Conservation (phyloP, 2,888 invertebrate genomes). For the Tholera decimalis region DNA sequence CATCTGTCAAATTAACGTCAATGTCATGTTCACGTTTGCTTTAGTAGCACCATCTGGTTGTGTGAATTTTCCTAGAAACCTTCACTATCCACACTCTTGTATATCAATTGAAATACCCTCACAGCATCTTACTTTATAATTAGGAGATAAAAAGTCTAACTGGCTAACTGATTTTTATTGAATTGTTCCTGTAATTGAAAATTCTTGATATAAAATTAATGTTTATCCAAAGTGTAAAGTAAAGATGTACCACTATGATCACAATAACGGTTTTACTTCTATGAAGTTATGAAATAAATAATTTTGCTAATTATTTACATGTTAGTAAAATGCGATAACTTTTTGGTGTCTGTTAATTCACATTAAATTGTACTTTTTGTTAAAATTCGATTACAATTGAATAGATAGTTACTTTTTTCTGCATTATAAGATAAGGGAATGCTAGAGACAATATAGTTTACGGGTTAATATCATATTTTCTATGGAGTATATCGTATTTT, state of each 20-base stretch:
- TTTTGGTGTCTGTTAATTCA: slow-evolving; percentile 44
- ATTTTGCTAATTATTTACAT: slow-evolving; percentile 51
- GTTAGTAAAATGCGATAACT: slow-evolving; percentile 39
- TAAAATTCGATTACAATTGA: slow-evolving; percentile 40
- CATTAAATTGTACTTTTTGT: slow-evolving; percentile 61
- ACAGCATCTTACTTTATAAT: slow-evolving; percentile 7
- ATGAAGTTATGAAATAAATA: slow-evolving; percentile 22
- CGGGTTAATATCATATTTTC: slow-evolving; percentile 40
- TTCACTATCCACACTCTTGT: too few species aligned
- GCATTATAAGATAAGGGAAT: slow-evolving; percentile 58
- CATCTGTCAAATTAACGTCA: too few species aligned
- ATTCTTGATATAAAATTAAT: too few species aligned
- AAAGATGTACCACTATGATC: slow-evolving; percentile 3
- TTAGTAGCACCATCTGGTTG: too few species aligned
- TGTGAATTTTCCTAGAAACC: too few species aligned
- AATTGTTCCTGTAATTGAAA: background rate
- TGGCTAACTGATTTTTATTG: background rate
- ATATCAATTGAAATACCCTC: slow-evolving; percentile 16
- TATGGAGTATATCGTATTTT: slow-evolving; percentile 42
- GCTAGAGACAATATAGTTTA: slow-evolving; percentile 44
- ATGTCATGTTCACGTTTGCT: too few species aligned
- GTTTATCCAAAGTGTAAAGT: slow-evolving; percentile 5
- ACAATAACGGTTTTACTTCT: slow-evolving; percentile 1
- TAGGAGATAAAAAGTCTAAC: background rate
- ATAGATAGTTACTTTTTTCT: slow-evolving; percentile 34